Evolutionary conservation across 2,113 vertebrate genomes (phyloP).

Genomic region (Festucalex cinctus): DNA sequence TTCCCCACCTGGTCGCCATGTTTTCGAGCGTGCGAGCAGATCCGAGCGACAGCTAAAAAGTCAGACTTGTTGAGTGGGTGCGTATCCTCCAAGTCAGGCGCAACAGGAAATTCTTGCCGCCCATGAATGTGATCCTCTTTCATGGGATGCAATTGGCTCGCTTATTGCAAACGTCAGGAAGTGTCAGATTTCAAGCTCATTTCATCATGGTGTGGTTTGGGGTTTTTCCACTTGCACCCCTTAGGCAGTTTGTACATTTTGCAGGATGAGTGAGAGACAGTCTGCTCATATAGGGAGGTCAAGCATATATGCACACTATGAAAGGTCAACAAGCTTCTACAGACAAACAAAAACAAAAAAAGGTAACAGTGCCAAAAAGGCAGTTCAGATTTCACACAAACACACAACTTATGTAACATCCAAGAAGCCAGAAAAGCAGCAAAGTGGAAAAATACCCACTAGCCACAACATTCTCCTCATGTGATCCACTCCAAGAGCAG

Average conservation of each 20-base stretch:
- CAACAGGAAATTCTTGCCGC: neutral
- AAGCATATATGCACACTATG: neutral
- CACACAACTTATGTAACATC: neutral
- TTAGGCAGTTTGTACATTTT: neutral
- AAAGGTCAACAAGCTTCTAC: neutral
- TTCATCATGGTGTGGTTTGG: neutral
- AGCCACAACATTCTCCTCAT: neutral
- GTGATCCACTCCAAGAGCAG: neutral
- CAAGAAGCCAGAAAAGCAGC: neutral
- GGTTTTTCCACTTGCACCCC: neutral
- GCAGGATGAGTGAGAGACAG: neutral
- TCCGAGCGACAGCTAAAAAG: neutral
- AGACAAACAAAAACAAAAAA: neutral
- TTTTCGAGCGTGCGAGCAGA: constrained; percentile 17
- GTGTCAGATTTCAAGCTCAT: neutral
- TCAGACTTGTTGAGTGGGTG: neutral
- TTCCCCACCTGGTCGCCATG: constrained; percentile 81
- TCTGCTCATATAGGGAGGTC: neutral
- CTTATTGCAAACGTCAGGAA: neutral
- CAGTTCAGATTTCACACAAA: neutral
- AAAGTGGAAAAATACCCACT: neutral
- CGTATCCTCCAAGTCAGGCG: neutral
- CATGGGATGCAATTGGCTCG: neutral
- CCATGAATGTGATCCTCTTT: neutral
- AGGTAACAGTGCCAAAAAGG: neutral